Conservation (phyloP, 1,140 invertebrate species). For the Branchinecta lindahli region DNA sequence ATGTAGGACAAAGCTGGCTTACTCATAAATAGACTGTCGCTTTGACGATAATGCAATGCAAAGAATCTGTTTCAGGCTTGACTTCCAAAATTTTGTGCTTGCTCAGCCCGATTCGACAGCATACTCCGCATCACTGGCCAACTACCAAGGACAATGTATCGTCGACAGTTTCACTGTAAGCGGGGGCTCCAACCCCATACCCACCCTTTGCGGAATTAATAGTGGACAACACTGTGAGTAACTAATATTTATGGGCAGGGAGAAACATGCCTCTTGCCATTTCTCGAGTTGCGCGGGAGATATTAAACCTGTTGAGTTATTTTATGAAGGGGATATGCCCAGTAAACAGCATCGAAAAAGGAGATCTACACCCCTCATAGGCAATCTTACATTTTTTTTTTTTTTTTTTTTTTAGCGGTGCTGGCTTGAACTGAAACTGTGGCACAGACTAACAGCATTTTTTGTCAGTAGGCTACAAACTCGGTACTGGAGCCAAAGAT, state of each 20-base stretch:
- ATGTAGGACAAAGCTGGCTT: too few species aligned
- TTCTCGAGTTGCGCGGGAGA: background rate
- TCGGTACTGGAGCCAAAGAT: too few species aligned
- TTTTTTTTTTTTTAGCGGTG: background rate
- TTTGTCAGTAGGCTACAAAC: too few species aligned
- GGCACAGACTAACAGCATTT: too few species aligned
- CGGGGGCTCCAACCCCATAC: background rate
- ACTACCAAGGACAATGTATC: constrained; percentile 1
- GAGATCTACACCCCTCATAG: background rate
- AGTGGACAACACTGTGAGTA: background rate
- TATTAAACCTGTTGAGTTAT: background rate
- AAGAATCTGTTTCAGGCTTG: background rate
- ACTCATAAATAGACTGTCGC: too few species aligned
- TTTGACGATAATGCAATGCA: too few species aligned
- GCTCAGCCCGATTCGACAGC: background rate
- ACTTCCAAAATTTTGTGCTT: background rate
- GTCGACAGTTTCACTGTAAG: background rate
- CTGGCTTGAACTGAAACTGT: too few species aligned
- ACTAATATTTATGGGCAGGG: background rate
- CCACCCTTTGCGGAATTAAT: background rate
- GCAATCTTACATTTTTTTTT: background rate
- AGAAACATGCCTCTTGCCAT: background rate
- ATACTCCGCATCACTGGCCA: background rate
- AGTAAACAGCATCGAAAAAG: background rate
- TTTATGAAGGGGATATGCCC: background rate